phyloP scores from a whole-genome alignment of 2,888 invertebrate species.

The Polymixis lichenea region DNA sequence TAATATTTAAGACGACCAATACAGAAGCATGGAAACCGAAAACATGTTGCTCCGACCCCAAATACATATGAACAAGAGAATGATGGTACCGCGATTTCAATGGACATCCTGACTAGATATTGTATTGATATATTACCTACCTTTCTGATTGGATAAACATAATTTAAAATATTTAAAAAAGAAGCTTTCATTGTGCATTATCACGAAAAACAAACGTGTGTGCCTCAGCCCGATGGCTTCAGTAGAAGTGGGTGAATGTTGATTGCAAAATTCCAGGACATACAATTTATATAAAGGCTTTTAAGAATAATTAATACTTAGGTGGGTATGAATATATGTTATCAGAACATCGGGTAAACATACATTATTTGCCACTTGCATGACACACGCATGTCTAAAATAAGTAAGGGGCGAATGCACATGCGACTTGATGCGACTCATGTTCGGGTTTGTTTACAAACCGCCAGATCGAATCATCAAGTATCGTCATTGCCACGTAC shows the following conservation, averaged over 20 bases:
- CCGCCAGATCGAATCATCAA: conserved; percentile 36
- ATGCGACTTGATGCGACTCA: conserved; percentile 28
- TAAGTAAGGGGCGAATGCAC: conserved; percentile 31
- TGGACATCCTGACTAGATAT: background rate
- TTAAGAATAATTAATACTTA: too few species aligned
- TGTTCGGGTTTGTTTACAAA: conserved; percentile 57
- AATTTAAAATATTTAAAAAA: background rate
- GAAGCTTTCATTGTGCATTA: too few species aligned
- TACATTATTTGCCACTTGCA: conserved; percentile 6
- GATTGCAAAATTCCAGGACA: too few species aligned
- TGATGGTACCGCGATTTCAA: too few species aligned
- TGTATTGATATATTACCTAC: background rate
- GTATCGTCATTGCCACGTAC: conserved; percentile 54
- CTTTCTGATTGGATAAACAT: background rate
- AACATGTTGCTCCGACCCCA: background rate
- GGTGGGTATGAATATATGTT: background rate
- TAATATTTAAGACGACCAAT: background rate
- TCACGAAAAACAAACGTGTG: too few species aligned
- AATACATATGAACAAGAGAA: background rate
- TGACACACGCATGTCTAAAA: conserved; percentile 41
- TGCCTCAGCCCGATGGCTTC: too few species aligned
- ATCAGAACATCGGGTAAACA: conserved; percentile 1
- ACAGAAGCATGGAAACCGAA: background rate
- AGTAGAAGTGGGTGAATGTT: too few species aligned
- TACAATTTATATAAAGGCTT: too few species aligned